Base-by-base conservation (phyloP, 1,140 invertebrate species). In the Thaumetopoea pityocampa region DNA sequence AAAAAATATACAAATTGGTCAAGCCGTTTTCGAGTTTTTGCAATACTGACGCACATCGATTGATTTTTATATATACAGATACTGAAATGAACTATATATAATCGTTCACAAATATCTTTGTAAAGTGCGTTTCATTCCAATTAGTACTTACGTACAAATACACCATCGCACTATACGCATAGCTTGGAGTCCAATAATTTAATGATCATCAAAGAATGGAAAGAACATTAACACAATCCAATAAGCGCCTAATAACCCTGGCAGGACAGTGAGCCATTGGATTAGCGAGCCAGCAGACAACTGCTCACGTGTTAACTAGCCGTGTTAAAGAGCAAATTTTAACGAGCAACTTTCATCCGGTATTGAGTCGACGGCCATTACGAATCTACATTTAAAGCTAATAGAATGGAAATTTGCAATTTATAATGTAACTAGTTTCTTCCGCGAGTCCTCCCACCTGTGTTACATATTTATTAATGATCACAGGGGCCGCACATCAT, bases 171-270 rank as follows among this genome's bases (percentile, higher is more conserved):
- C 3, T 23, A 23, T 5, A 9, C 14, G 10, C 23, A 14, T 10
- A 29, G 8, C 8, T 8, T 19, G 26, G 17, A 16, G 8, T 11
- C 36, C 28, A 34, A 40, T 47, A 47, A 40, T 47, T 47, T 23
- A 40, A 40, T 47, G 24, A 32, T 32, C 17, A 28, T 15, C 26
- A 23, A 18, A 14, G 17, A 28, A 47, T 28, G 38, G 33, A 28
- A 36, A 11, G 19, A 27, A 48, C 36, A 55, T 55, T 55, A 55
- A 50, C 51, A 42, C 46, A 55, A 55, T 50, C 46, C 42, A 55
- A 50, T 55, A 33, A 50, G 40, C 38, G 41, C 50, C 51, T 40
- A 36, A 42, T 42, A 50, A 34, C 30, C 43, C 41, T 35, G 29
- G 18, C 29, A 36, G 40, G 35, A 14, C 28, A 33, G 42, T 24